Evolutionary conservation across 2,797 vertebrate genomes (phyloP), one percentile per base, ranked within the genome.

Genomic region (Tenualosa ilisha): DNA sequence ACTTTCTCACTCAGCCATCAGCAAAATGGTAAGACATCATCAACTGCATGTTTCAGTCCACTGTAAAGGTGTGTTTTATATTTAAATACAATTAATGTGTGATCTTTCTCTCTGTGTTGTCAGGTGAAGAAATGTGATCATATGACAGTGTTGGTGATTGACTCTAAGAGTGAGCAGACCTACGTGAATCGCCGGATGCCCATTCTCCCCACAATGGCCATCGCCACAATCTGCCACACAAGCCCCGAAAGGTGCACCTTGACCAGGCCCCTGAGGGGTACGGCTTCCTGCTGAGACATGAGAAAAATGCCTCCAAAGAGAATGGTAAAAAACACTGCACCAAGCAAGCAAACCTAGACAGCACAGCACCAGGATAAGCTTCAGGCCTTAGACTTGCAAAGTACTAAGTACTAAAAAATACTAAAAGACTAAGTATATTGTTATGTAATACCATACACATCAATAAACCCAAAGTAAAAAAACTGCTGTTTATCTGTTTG

Each of bases 221-320:
- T 96, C 82, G 92, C 93, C 92, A 93, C 88, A 91, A 93, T 83
- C 93, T 99, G 6, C 97, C 97, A 0, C 90, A 96, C 88, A 90
- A 81, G 49, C 93, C 94, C 37, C 96, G 94, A 50, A 95, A 94
- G 85, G 91, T 98, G 90, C 91, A 93, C 82, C 89, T 99, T 59
- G 88, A 91, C 22, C 97, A 96, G 89, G 97, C 96, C 6, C 90
- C 86, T 0, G 88, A 94, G 3, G 98, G 97, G 22, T 99, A 97
- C 0, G 98, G 98, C 4, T 99, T 99, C 88, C 92, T 99, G 88
- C 94, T 99, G 86, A 96, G 96, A 51, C 97, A 98, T 68, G 97
- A 97, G 83, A 96, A 91, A 87, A 91, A 94, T 63, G 63, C 82
- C 22, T 91, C 88, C 0, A 94, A 90, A 12, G 88, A 12, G 3